Conservation (phyloP, 2,797 vertebrate species). For the Euphonia xanthogaster region DNA sequence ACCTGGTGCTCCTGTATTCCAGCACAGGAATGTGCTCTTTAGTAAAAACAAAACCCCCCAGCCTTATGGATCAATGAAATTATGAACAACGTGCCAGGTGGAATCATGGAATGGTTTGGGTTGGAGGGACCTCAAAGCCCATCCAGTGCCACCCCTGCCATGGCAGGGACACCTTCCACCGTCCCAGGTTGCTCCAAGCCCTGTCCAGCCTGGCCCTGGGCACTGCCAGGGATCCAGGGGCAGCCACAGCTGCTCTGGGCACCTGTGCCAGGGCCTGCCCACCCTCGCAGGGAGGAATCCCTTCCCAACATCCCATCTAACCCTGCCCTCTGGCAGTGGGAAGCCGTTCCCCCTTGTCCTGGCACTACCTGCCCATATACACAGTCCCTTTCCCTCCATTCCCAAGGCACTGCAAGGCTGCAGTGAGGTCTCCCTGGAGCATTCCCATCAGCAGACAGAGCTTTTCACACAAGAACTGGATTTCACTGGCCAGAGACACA, state of each 20-base stretch:
- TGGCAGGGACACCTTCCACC: not conserved
- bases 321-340: not conserved
- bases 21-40: not conserved
- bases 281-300: rapidly evolving
- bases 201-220: rapidly evolving
- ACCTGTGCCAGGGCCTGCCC: not conserved
- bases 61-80: not conserved
- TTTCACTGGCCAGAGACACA: not conserved
- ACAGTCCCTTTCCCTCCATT: not conserved
- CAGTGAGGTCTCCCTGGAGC: not conserved
- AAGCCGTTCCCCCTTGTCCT: not conserved
- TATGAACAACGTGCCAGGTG: not conserved
- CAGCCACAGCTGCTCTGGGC: not conserved
- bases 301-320: rapidly evolving
- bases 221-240: not conserved
- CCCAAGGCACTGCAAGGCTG: not conserved
- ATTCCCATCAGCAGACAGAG: not conserved
- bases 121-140: rapidly evolving
- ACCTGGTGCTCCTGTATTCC: not conserved
- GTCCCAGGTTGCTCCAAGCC: rapidly evolving
- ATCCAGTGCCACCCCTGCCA: not conserved
- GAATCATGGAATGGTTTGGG: not conserved
- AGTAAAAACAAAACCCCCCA: rapidly evolving
- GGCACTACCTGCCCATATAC: not conserved
- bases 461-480: not conserved